phyloP scores from a whole-genome alignment of 2,888 invertebrate species.

The Drosophila hamatofila region DNA sequence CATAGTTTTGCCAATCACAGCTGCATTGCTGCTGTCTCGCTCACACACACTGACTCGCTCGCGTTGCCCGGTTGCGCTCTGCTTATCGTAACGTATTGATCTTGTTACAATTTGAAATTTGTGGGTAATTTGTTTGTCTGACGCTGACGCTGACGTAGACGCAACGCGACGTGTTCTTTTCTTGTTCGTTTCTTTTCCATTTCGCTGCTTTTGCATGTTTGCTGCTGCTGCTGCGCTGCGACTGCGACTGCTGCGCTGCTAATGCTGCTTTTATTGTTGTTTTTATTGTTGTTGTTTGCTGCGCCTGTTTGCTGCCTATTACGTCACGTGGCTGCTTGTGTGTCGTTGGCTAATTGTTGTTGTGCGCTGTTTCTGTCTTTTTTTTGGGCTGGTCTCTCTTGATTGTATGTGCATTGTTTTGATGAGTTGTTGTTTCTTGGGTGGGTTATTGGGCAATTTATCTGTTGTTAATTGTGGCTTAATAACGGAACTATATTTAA shows the following conservation, averaged over 20 bases:
- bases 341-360: conserved; percentile 24
- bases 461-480: not conserved
- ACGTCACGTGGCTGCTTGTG: conserved; percentile 62
- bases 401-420: conserved; percentile 32
- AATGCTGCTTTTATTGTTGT: not conserved
- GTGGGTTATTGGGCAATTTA: conserved; percentile 2
- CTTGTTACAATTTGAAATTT: conserved; percentile 69
- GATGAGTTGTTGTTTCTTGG: conserved; percentile 3
- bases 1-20: conserved; percentile 24
- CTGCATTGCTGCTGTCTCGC: conserved; percentile 23
- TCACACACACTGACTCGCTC: conserved; percentile 18
- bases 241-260: not conserved
- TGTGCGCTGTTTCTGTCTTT: conserved; percentile 11
- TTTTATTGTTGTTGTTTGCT: conserved; percentile 29
- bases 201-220: conserved; percentile 26
- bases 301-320: conserved; percentile 55
- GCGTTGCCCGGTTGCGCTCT: not conserved
- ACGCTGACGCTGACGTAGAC: conserved; percentile 41
- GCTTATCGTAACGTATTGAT: conserved; percentile 67
- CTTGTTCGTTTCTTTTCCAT: conserved; percentile 12
- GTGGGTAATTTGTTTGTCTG: conserved; percentile 69
- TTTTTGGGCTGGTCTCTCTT: conserved; percentile 26
- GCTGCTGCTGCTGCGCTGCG: conserved; percentile 23
- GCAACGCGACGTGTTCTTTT: conserved; percentile 40
- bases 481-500: not conserved